Conservation (phyloP, 2,888 invertebrate species). For the Pimpla rufipes region DNA sequence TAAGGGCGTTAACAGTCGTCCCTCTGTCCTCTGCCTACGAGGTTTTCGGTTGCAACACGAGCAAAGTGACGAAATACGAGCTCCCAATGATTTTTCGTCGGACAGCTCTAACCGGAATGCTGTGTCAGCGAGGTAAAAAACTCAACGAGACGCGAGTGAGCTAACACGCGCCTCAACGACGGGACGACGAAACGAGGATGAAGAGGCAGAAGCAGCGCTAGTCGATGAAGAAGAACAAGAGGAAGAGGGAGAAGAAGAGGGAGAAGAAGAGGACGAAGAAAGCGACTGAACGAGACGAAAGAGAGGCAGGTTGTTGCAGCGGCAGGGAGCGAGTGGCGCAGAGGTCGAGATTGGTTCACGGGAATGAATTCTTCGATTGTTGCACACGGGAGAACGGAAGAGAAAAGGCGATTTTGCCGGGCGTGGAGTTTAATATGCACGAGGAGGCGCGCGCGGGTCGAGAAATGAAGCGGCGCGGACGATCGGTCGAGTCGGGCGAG, state of each 20-base stretch:
- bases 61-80: conserved; percentile 44
- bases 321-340: conserved; percentile 33
- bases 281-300: conserved; percentile 54
- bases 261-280: conserved; percentile 44
- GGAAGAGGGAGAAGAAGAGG: conserved; percentile 16
- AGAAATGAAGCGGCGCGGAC: background rate
- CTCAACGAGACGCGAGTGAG: conserved; percentile 73
- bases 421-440: background rate
- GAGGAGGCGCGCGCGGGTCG: background rate
- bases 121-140: conserved; percentile 68
- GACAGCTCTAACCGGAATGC: conserved; percentile 78
- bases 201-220: conserved; percentile 17
- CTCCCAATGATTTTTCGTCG: conserved; percentile 64
- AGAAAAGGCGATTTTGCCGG: conserved; percentile 21
- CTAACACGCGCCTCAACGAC: conserved; percentile 48
- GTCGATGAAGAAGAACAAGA: conserved; percentile 1
- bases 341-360: conserved; percentile 55
- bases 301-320: conserved; percentile 64
- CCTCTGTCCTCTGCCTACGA: background rate
- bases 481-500: conserved; percentile 5
- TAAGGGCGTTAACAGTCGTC: background rate
- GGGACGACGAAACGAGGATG: conserved; percentile 18
- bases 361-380: conserved; percentile 55
- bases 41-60: conserved; percentile 16
- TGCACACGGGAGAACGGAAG: conserved; percentile 30